Evolutionary conservation across 2,888 invertebrate genomes (phyloP), one percentile per base, ranked within the genome.

Genomic region (Thelaira solivaga): DNA sequence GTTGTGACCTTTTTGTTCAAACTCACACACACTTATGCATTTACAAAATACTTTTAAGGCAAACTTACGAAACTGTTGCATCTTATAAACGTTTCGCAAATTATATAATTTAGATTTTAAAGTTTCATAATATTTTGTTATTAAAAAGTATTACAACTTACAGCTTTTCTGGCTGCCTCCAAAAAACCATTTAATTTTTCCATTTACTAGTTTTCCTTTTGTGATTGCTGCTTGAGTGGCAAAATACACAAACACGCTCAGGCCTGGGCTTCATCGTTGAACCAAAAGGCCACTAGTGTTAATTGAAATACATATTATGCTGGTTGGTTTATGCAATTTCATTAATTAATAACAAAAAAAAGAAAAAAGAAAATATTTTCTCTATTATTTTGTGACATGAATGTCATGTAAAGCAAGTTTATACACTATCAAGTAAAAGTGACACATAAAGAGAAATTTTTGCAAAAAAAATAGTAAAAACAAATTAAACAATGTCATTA

Each of bases 351-450:
- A 26, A 29, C 8, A 65, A 53, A n/a, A n/a, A n/a, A n/a, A n/a
- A n/a, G n/a, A n/a, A n/a, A n/a, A n/a, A n/a, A n/a, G n/a, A n/a
- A n/a, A n/a, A 8, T 24, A 41, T 43, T 55, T 67, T 67, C 55
- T 55, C 55, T 67, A 18, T 43, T 53, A 10, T 31, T 65, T 39
- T 31, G 20, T 24, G 41, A 65, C 51, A 29, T 65, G 41, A 65
- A 34, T 53, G 31, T 43, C 22, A 29, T 18, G 39, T n/a, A 4
- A 43, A 53, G 43, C 41, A 20, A 22, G 51, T 65, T 65, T 47
- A n/a, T 18, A 11, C 18, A 16, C 16, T 29, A 4, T 16, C 47
- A 34, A 64, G 26, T 26, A 39, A 53, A 53, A 51, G 26, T 29
- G 5, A 7, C 2, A 18, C 18, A 16, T 20, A 29, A 22, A 55